phyloP scores from a whole-genome alignment of 2,797 vertebrate genomes.

The Helicolenus hilgendorfi region DNA sequence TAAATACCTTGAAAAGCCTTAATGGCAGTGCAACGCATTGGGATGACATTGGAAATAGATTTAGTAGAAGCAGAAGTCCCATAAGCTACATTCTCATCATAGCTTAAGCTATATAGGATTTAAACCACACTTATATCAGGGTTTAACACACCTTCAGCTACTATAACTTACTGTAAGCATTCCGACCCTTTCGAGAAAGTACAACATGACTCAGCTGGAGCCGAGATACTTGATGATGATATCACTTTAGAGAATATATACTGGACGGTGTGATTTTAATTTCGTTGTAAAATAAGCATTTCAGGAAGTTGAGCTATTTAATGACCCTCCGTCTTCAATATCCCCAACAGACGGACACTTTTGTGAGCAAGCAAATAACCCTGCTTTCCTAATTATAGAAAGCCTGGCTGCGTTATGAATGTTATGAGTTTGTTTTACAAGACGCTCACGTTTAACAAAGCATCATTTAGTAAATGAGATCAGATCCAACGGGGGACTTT shows the following conservation, averaged over 20 bases:
- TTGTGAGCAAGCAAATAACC: slow-evolving; percentile 3
- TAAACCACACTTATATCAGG: slow-evolving; percentile 39
- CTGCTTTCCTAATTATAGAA: slow-evolving; percentile 33
- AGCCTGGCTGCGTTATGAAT: not conserved
- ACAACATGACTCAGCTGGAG: not conserved
- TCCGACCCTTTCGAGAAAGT: not conserved
- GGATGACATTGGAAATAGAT: slow-evolving; percentile 45
- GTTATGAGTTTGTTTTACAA: slow-evolving; percentile 62
- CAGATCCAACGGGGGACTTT: slow-evolving; percentile 40
- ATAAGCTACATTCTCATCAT: slow-evolving; percentile 43
- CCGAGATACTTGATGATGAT: not conserved
- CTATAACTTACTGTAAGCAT: slow-evolving; percentile 35
- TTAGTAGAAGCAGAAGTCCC: slow-evolving; percentile 31
- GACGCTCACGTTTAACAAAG: slow-evolving; percentile 59
- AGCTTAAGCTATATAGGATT: slow-evolving; percentile 50
- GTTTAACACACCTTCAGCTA: slow-evolving; percentile 49
- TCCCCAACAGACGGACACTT: not conserved
- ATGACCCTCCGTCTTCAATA: not conserved
- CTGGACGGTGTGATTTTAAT: not conserved
- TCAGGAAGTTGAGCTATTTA: not conserved
- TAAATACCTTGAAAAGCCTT: slow-evolving; percentile 39
- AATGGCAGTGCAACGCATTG: slow-evolving; percentile 16
- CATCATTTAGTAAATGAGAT: slow-evolving; percentile 58
- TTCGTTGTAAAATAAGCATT: not conserved
- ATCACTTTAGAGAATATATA: not conserved